Evolutionary conservation across 2,797 vertebrate species (phyloP), one percentile per base, ranked within the genome.

Genomic region (Pseudotriccus pelzelni): DNA sequence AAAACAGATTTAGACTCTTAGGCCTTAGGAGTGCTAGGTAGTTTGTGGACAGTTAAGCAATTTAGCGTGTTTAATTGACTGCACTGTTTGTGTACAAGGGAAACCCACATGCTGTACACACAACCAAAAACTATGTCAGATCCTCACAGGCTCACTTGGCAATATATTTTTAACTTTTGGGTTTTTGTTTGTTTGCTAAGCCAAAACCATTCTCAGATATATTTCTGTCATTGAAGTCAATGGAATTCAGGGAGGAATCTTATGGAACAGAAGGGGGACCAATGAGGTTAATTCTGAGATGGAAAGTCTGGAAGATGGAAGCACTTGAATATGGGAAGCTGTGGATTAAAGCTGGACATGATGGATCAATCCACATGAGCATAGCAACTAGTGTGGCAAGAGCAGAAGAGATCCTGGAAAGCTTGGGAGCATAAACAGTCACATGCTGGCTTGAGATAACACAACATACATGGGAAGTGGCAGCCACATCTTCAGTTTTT

Each of bases 61-160:
- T 66, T 89, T 63, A 7, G 8, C 62, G 36, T 62, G 36, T 81
- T 93, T 85, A 80, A 93, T 95, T 95, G 84, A 86, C 72, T 25
- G 10, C 52, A 55, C 21, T 68, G 17, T 63, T 93, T 77, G 27
- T 23, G 5, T 60, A 46, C 16, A 30, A 46, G 30, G 60, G 58
- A 90, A 93, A 55, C 39, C 43, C 13, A 19, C 30, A 56, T 43
- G 30, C 12, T 55, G 25, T 66, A 66, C 12, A 83, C 2, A 2
- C 13, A 58, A 43, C 67, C 18, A 78, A 91, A 85, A 87, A 30
- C 64, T 82, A 76, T 2, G 50, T 23, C 62, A 96, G 67, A 90
- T 92, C 49, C 34, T 73, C 8, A 1, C 41, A 70, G 36, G 56
- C 6, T 92, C 44, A 52, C 39, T 66, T 76, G 49, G 21, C 21